phyloP scores from a whole-genome alignment of 2,113 vertebrate genomes.

The Datnioides undecimradiatus region DNA sequence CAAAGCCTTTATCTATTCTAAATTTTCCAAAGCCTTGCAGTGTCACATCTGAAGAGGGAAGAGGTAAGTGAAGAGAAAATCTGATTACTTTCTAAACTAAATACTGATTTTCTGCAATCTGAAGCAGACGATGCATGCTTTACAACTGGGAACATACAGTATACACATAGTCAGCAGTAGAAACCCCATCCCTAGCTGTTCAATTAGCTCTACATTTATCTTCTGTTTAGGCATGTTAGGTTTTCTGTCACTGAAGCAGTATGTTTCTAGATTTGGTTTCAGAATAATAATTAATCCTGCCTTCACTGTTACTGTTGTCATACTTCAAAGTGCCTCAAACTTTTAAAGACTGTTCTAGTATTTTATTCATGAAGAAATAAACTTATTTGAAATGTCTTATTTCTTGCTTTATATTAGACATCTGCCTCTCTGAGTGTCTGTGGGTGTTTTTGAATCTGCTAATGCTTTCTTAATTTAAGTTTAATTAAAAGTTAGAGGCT shows the following conservation, averaged over 20 bases:
- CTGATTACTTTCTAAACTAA: conserved; percentile 18
- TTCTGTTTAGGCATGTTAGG: conserved; percentile 50
- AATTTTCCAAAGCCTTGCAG: conserved; percentile 42
- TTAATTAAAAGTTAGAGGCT: neutral
- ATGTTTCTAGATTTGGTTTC: conserved; percentile 42
- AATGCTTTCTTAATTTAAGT: neutral
- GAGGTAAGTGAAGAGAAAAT: conserved; percentile 41
- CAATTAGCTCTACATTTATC: conserved; percentile 33
- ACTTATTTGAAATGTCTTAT: conserved; percentile 55
- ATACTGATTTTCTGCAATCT: conserved; percentile 40
- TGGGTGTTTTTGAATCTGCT: neutral
- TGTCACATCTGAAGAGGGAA: conserved; percentile 33
- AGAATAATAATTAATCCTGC: conserved; percentile 65
- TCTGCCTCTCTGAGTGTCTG: conserved; percentile 24
- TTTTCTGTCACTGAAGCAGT: conserved; percentile 42
- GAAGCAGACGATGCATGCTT: conserved; percentile 64
- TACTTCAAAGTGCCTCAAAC: conserved; percentile 78
- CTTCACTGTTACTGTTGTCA: conserved; percentile 63
- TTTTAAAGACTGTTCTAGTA: conserved; percentile 74
- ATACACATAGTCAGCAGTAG: conserved; percentile 37
- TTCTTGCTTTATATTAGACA: conserved; percentile 7
- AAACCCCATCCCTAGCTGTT: conserved; percentile 39
- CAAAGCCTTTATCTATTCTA: conserved; percentile 46
- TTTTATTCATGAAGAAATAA: conserved; percentile 71
- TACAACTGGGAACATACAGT: conserved; percentile 53